Evolutionary conservation across 92 coral and sea anemone species (phyloP).

Genomic region (Phymanthus crucifer): DNA sequence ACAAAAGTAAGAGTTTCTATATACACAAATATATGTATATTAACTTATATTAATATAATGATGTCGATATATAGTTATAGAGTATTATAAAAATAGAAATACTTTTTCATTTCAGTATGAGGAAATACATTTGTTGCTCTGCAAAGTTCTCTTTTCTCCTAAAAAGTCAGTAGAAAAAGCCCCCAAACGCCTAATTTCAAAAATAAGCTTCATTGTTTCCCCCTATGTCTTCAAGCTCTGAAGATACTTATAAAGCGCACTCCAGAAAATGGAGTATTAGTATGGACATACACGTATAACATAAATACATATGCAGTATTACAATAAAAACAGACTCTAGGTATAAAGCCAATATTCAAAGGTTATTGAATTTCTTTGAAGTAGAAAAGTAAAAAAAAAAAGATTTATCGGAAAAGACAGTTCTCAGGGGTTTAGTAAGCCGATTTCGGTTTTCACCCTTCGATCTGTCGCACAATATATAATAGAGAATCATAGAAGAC

Average conservation of each 20-base stretch:
- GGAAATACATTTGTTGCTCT: conserved; percentile 19
- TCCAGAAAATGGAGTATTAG: conserved; percentile 32
- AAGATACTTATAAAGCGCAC: conserved; percentile 29
- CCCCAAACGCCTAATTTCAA: not conserved
- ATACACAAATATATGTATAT: conserved; percentile 24
- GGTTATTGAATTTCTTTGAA: not conserved
- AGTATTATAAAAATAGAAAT: conserved; percentile 32
- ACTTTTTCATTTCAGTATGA: conserved; percentile 9
- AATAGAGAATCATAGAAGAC: no score
- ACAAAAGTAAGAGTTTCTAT: not conserved
- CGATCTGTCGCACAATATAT: no score
- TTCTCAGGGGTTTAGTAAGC: not conserved
- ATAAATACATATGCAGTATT: conserved; percentile 13
- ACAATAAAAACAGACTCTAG: not conserved
- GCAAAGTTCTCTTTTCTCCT: conserved; percentile 7
- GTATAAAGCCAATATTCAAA: not conserved
- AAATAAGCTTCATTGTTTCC: not conserved
- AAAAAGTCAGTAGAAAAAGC: conserved; percentile 14
- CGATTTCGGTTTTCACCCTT: no score
- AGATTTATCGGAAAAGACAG: not conserved
- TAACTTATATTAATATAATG: conserved; percentile 30
- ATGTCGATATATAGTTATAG: conserved; percentile 16
- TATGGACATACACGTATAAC: conserved; percentile 4
- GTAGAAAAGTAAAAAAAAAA: not conserved
- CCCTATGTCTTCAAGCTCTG: conserved; percentile 23